Conservation (phyloP, 23 tunicate genomes). For the Ascidia mentula region DNA sequence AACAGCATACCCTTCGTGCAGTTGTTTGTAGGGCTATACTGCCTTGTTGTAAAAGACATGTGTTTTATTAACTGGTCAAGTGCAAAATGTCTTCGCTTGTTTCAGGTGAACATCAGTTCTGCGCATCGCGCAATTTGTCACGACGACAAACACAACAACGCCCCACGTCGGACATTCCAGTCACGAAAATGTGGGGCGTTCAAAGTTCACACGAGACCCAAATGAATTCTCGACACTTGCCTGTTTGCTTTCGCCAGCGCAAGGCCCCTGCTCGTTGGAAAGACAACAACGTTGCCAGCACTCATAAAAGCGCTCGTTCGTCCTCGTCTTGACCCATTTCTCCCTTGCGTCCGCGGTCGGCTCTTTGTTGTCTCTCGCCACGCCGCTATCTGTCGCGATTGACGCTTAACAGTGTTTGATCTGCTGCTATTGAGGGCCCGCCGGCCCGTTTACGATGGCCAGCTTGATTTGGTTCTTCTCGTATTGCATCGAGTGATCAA, state of each 20-base stretch:
- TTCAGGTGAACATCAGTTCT: too few relatives aligned
- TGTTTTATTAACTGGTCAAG: too few relatives aligned
- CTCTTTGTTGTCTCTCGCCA: not conserved
- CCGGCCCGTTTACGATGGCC: too few relatives aligned
- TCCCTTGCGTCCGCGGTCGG: not conserved
- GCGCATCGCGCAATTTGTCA: too few relatives aligned
- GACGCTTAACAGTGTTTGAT: conserved; percentile 8
- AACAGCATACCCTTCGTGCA: too few relatives aligned
- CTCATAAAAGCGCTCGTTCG: not conserved
- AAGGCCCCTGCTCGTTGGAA: not conserved
- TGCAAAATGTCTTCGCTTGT: too few relatives aligned
- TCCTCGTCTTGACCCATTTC: conserved; percentile 14
- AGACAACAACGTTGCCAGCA: not conserved
- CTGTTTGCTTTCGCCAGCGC: conserved; percentile 13
- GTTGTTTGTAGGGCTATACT: too few relatives aligned
- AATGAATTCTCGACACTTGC: not conserved
- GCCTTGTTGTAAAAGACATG: too few relatives aligned
- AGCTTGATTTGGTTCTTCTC: too few relatives aligned
- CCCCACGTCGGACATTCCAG: not conserved
- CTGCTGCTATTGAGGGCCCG: not conserved
- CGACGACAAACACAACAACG: not conserved
- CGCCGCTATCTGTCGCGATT: conserved; percentile 4
- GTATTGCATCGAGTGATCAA: too few relatives aligned
- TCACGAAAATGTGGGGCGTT: not conserved
- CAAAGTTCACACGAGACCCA: not conserved